Base-by-base conservation (phyloP, 2,797 vertebrate species). In the Schizopygopsis pylzovi region DNA sequence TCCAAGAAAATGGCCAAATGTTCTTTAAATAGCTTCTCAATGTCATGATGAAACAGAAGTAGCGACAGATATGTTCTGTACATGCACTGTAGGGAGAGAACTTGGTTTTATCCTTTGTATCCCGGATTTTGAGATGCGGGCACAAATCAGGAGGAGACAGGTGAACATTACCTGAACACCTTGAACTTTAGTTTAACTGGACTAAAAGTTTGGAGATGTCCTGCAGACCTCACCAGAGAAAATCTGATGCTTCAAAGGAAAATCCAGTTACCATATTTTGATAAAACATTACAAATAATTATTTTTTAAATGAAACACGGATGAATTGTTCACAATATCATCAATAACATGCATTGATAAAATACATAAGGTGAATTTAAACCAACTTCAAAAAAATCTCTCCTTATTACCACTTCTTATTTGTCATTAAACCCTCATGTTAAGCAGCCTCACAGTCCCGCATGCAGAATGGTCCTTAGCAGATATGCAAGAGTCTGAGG, bases 401-500 rank as follows among this genome's bases (percentile, higher is more conserved):
- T 61, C 22, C 61, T 28, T 63, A 63, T 63, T 63, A 63, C 25
- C 41, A 43, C 10, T 43, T 7, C 28, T 67, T 18, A 67, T 37
- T 67, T 67, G 33, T 67, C 65, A 37, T 67, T 37, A 33, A 33
- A 37, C 65, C 33, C 15, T 67, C 7, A 18, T 52, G 56, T 77
- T 54, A 45, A 54, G 68, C 77, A 86, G 37, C 49, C 45, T 49
- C 4, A 72, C 16, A 59, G n/a, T 67, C 25, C 56, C 72, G 43
- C 68, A 54, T 47, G 18, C 71, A 65, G 39, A 79, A 79, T 45
- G 25, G 18, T 20, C 22, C 59, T 33, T 79, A 41, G 52, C 28
- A 54, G 45, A 77, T 56, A 83, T 52, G 56, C 81, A 70, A 2
- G 65, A 82, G 80, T 25, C 49, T n/a, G 63, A 33, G 4, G 63